Base-by-base conservation (phyloP, 2,797 vertebrate species). In the Crenichthys baileyi region DNA sequence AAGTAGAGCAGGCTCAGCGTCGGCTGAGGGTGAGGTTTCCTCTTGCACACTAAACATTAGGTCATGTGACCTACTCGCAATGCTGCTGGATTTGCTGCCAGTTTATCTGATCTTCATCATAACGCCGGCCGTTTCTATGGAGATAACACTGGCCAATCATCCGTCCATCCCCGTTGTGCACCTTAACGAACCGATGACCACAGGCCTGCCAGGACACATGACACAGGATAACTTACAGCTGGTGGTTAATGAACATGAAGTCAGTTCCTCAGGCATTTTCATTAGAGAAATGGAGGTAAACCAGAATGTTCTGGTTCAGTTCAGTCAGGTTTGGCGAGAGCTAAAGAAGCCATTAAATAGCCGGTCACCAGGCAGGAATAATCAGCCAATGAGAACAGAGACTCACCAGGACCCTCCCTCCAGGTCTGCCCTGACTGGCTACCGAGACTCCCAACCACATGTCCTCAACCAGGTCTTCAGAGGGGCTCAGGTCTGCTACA, bases 361-460 rank as follows among this genome's bases (percentile, higher is more conserved):
- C 51, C 51, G 5, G 5, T 53, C 51, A 20, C 60, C 60, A 36
- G 39, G 41, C 18, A 11, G 56, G 50, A 48, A 63, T 22, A 4
- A 24, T 75, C 24, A 78, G 56, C 72, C 77, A 81, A 80, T 82
- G 7, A 68, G 53, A 75, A 11, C 13, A 15, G 20, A 63, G 26
- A 89, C 97, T 97, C 92, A 99, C 98, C 97, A 99, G 86, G 50
- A 98, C 95, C 85, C 97, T 91, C 2, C 98, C 98, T 24, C 91
- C 92, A 0, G 96, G 94, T 0, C 74, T 89, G 7, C 94, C 94
- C 90, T 98, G 97, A 91, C 97, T 98, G 92, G 95, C 96, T 71
- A 98, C 95, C 0, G 97, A 95, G 86, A 98, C 97, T 0, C 98
- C 98, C 26, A 99, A 90, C 98, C 98, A 99, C 97, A 99, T 99